phyloP scores from a whole-genome alignment of 2,888 invertebrate species.

The Allygus modestus region DNA sequence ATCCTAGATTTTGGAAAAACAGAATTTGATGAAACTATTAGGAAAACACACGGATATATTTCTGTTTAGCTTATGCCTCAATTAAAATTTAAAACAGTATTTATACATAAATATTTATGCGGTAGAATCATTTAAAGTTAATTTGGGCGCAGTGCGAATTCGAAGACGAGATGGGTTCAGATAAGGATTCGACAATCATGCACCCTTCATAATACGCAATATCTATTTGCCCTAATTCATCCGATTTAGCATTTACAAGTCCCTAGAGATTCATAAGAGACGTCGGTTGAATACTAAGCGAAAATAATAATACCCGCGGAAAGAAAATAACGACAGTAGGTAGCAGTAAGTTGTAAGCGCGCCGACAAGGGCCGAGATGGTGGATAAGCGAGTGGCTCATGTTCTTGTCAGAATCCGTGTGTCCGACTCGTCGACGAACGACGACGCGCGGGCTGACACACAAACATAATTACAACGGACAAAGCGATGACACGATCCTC shows the following conservation, averaged over 20 bases:
- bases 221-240: background rate
- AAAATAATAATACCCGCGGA: conserved; percentile 31
- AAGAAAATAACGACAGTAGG: conserved; percentile 32
- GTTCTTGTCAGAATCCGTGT: background rate
- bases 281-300: conserved; percentile 25
- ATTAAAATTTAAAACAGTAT: too few species aligned
- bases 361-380: conserved; percentile 26
- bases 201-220: too few species aligned
- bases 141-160: too few species aligned
- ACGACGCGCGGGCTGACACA: conserved; percentile 16
- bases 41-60: too few species aligned
- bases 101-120: too few species aligned
- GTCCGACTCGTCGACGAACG: background rate
- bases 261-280: background rate
- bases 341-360: conserved; percentile 37
- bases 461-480: conserved; percentile 51
- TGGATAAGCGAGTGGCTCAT: conserved; percentile 27
- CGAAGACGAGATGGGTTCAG: too few species aligned
- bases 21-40: too few species aligned
- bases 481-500: conserved; percentile 53
- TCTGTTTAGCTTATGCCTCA: too few species aligned
- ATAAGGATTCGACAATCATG: too few species aligned
- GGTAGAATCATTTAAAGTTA: too few species aligned
- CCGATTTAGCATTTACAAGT: conserved; percentile 7
- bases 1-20: too few species aligned